phyloP scores from a whole-genome alignment of 2,797 vertebrate species.

The Semotilus atromaculatus region DNA sequence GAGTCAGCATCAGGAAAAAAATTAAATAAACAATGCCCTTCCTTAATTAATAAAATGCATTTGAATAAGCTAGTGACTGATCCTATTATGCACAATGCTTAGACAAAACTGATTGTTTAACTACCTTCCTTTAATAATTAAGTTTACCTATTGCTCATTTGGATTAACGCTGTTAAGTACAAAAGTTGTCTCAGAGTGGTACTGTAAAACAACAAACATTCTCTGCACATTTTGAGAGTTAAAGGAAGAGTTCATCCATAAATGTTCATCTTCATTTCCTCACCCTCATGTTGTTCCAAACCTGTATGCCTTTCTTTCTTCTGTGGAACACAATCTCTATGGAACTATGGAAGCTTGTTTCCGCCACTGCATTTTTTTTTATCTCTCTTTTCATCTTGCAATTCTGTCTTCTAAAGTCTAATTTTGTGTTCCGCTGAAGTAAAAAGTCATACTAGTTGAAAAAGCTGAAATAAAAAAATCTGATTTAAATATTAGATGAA shows the following conservation, averaged over 20 bases:
- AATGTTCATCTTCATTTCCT: not conserved
- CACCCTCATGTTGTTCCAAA: not conserved
- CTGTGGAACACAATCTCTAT: conserved; percentile 1
- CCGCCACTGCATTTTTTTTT: no score
- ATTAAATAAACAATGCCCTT: not conserved
- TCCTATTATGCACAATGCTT: not conserved
- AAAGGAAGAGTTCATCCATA: not conserved
- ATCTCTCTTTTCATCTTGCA: no score
- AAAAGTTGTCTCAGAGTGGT: not conserved
- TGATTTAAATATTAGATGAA: not conserved
- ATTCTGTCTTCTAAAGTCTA: no score
- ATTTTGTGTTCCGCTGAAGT: no score
- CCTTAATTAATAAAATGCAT: not conserved
- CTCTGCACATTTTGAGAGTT: not conserved
- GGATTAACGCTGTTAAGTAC: not conserved
- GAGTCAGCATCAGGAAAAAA: not conserved
- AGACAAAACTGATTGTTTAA: not conserved
- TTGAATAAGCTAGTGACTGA: not conserved
- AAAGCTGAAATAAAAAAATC: not conserved
- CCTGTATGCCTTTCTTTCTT: not conserved
- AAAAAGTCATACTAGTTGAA: not conserved
- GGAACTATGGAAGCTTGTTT: no score
- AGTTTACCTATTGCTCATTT: not conserved
- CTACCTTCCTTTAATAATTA: not conserved
- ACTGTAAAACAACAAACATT: not conserved